These are phyloP conservation scores for Diadumene lineata DNA, from an alignment of 92 coral and sea anemone genomes.

Conservation along the genomic window DNA sequence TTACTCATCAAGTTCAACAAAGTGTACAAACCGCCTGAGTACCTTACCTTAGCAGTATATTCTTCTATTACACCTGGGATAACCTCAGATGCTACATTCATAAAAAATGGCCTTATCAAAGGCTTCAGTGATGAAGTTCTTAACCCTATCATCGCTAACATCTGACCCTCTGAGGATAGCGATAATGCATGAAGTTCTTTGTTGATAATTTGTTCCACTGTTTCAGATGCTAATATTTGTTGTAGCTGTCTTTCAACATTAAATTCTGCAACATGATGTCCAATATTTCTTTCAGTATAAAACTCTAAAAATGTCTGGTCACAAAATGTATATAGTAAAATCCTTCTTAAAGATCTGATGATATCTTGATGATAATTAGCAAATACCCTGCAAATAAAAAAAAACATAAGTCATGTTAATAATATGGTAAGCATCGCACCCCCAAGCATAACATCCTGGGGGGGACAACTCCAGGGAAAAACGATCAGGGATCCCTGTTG, in stretches of 20 bases:
- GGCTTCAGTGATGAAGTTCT: constrained; percentile 46
- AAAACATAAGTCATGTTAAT: neutral
- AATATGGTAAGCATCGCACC: too few species aligned
- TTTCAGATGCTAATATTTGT: constrained; percentile 65
- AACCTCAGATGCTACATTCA: constrained; percentile 61
- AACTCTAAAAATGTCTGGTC: constrained; percentile 69
- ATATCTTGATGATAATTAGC: constrained; percentile 60
- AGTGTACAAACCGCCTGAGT: too few species aligned
- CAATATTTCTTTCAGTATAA: constrained; percentile 65
- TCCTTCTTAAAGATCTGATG: constrained; percentile 60
- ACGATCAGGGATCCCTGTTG: too few species aligned
- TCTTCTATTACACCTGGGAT: constrained; percentile 57
- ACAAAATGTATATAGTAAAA: constrained; percentile 50
- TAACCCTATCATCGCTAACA: constrained; percentile 58
- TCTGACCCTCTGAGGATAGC: constrained; percentile 74
- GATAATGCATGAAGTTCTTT: constrained; percentile 61
- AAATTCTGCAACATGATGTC: constrained; percentile 64
- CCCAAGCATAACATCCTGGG: too few species aligned
- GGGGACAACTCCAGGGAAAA: too few species aligned
- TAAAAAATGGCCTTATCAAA: constrained; percentile 64
- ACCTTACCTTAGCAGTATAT: constrained; percentile 63
- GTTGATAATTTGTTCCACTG: constrained; percentile 66
- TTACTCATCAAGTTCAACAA: too few species aligned
- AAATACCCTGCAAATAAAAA: constrained; percentile 51
- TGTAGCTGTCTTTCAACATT: constrained; percentile 75